Base-by-base conservation (phyloP, 2,113 vertebrate genomes). In the Tamias sibiricus region DNA sequence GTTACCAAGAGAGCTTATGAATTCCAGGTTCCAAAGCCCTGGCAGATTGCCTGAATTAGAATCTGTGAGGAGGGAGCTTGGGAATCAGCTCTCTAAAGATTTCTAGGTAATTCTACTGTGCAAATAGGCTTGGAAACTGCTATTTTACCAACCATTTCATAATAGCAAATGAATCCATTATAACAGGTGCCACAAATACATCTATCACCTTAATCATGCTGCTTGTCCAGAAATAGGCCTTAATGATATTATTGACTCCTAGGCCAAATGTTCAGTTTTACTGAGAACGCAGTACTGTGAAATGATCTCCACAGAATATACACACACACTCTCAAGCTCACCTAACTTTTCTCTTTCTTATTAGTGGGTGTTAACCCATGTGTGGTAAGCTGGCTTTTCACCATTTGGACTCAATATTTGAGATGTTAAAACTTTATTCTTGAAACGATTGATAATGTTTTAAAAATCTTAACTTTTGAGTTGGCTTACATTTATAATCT, bases 371-470 rank as follows among this genome's bases (percentile, higher is more conserved):
- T 44, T 89, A 59, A 71, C 13, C 44, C 62, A 37, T 4, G 11
- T 20, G 6, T 35, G 69, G 52, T 72, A 19, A 81, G 28, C 17
- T 30, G 59, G 3, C 24, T 85, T 44, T 76, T 92, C 42, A 91
- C 30, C 40, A 42, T 83, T 81, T 87, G 52, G 30, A 28, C 13
- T 72, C 32, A 42, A 32, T 75, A 88, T 64, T 95, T 85, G 37
- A 90, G 42, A 85, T 94, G 52, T 68, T 82, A 88, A 74, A 57
- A 37, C 1, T 64, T 96, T 59, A 57, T 69, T 94, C 86, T 87
- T 1, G 91, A 90, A 90, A 57, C 35, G 42, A 35, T 66, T 24
- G 64, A 19, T 49, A 12, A 24, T 40, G 76, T 87, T 87, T 62
- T 16, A 26, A 19, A 93, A 87, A 37, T 54, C 24, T 93, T 66